Evolutionary conservation across 2,888 invertebrate genomes (phyloP), one percentile per base, ranked within the genome.

Genomic region (Diarsia rubi): DNA sequence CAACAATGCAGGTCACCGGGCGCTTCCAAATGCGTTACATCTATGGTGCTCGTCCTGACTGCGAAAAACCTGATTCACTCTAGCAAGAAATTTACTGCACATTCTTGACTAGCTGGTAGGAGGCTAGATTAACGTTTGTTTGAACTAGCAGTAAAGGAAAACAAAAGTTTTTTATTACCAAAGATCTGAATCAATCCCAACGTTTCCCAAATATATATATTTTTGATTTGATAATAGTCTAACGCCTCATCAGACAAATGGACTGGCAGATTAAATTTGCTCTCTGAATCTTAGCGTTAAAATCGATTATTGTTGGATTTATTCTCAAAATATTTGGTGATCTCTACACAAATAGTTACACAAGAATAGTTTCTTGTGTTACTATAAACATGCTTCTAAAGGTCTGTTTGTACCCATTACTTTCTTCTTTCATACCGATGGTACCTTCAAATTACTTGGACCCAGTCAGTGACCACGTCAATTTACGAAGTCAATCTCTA

Each of bases 1-100:
- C 87, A 60, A 79, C 73, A 82, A 85, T 75, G 82, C 85, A 75
- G 82, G 82, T 78, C 76, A 72, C 63, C 27, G 64, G 62, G 69
- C 60, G 68, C 75, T 76, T 79, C 79, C 75, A 81, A 77, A 71
- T 74, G 21, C 64, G 66, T 44, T 67, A 72, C 37, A 72, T 72
- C 73, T 75, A 64, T 42, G 78, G 47, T 67, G 47, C 67, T 85
- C 79, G 72, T 78, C 75, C 73, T 60, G 52, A 24, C 62, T 44
- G n/a, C 42, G n/a, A 67, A 72, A 79, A 77, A 72, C 75, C 64
- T 49, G 62, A 69, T 83, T 62, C 62, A 84, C 64, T 79, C 67
- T 60, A 42, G 44, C 42, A n/a, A 57, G 45, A 68, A 60, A 60
- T 69, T 63, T 66, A 63, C 24, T 60, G n/a, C 37, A 49, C 16